Conservation (phyloP, 1,140 invertebrate genomes). For the Dreissena polymorpha region DNA sequence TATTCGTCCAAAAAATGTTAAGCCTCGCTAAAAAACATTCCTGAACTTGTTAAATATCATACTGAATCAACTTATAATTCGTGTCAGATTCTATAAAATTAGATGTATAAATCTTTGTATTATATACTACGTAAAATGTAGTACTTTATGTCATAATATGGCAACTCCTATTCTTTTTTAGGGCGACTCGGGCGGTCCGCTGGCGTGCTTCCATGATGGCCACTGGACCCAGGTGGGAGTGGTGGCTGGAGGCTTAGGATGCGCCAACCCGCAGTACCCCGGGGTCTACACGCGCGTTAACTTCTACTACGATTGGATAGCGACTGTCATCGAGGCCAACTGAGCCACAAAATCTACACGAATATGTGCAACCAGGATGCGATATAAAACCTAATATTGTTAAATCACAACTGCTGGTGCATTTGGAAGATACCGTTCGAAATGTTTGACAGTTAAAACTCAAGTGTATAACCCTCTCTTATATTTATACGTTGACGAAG, state of each 20-base stretch:
- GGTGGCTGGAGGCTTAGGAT: conserved; percentile 93
- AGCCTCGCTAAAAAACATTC: too few species aligned
- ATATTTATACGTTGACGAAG: too few species aligned
- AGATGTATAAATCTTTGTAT: too few species aligned
- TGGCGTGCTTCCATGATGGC: conserved; percentile 81
- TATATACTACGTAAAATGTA: neutral
- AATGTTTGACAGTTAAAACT: too few species aligned
- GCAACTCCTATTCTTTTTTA: conserved; percentile 46
- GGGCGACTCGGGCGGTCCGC: conserved; percentile 85
- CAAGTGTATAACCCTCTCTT: too few species aligned
- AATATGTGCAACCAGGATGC: neutral
- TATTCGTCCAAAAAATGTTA: too few species aligned
- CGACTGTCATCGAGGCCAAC: conserved; percentile 44
- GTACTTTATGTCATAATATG: neutral
- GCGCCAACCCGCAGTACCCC: conserved; percentile 94
- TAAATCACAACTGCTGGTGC: conserved; percentile 1
- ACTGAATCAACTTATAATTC: too few species aligned
- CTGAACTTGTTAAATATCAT: too few species aligned
- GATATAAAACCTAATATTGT: conserved; percentile 13
- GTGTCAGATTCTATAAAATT: too few species aligned
- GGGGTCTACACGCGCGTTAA: conserved; percentile 91
- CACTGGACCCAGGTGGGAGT: conserved; percentile 80
- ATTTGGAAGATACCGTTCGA: neutral
- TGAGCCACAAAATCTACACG: neutral
- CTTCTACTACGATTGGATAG: conserved; percentile 89